phyloP scores from a whole-genome alignment of 2,888 invertebrate species.

The Sacculina carcini region DNA sequence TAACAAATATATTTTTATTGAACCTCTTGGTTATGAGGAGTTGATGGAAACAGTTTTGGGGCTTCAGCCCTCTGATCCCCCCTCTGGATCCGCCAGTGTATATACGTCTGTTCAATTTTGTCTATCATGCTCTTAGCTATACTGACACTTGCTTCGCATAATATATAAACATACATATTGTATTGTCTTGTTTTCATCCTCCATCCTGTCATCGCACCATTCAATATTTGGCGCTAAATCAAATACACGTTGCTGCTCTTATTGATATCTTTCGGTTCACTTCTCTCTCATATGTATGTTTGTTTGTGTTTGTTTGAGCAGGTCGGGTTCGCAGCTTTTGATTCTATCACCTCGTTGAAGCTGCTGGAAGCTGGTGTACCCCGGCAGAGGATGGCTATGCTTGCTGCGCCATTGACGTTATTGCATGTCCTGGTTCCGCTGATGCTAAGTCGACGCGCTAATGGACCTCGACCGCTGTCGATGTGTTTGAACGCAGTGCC shows the following conservation, averaged over 20 bases:
- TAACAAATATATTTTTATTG: conserved; percentile 1
- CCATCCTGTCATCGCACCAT: background rate
- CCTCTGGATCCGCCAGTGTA: too few species aligned
- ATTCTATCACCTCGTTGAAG: conserved; percentile 80
- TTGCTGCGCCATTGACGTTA: conserved; percentile 79
- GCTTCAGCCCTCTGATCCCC: too few species aligned
- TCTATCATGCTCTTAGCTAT: too few species aligned
- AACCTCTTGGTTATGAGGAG: too few species aligned
- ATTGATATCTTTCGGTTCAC: too few species aligned
- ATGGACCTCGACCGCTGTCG: conserved; percentile 65
- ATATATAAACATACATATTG: conserved; percentile 4
- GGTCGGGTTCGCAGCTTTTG: conserved; percentile 85
- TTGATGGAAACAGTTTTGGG: too few species aligned
- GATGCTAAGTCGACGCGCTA: conserved; percentile 50
- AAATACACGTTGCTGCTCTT: background rate
- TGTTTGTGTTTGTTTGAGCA: too few species aligned
- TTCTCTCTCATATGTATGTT: too few species aligned
- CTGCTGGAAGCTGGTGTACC: conserved; percentile 87
- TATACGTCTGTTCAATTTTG: too few species aligned
- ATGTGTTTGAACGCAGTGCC: conserved; percentile 72
- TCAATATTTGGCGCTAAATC: conserved; percentile 21
- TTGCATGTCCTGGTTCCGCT: conserved; percentile 77
- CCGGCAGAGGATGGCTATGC: conserved; percentile 69
- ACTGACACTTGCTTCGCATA: too few species aligned
- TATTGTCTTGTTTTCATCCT: background rate